phyloP scores from a whole-genome alignment of 2,113 vertebrate species.

The Mesoclemmys tuberculata region DNA sequence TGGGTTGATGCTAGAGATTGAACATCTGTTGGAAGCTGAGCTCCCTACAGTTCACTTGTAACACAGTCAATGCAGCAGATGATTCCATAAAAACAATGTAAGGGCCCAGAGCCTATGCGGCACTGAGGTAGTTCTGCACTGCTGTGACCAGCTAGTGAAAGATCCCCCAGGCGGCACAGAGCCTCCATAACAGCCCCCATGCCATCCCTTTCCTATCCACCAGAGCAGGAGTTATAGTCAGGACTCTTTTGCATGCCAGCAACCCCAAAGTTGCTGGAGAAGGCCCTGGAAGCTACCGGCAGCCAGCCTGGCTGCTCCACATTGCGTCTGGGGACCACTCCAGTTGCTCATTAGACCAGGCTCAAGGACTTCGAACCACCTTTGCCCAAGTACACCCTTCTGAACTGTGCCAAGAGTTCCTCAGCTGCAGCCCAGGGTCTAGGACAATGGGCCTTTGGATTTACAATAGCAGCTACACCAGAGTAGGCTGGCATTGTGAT shows the following conservation, averaged over 20 bases:
- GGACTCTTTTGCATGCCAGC: background rate
- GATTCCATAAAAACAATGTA: background rate
- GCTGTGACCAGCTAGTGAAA: background rate
- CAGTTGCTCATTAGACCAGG: background rate
- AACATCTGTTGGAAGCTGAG: background rate
- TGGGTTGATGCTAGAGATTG: background rate
- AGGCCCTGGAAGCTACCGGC: background rate
- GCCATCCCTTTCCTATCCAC: background rate
- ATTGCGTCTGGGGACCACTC: background rate
- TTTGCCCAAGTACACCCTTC: fast-evolving
- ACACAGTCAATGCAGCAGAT: background rate
- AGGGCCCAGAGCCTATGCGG: background rate
- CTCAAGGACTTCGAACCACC: background rate
- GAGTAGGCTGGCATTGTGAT: background rate
- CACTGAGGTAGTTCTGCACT: background rate
- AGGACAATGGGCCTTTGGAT: background rate
- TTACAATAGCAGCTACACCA: background rate
- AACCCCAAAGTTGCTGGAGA: background rate
- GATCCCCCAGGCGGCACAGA: background rate
- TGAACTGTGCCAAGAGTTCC: background rate
- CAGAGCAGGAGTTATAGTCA: background rate
- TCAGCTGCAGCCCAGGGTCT: background rate
- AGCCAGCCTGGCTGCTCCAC: background rate
- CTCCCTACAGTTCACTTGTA: background rate
- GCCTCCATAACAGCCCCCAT: background rate